Percentiles rank a stretch among this genome's conserved stretches.
phyloP scores from a whole-genome alignment of 2,113 vertebrate genomes.

The Ptyas mucosa region DNA sequence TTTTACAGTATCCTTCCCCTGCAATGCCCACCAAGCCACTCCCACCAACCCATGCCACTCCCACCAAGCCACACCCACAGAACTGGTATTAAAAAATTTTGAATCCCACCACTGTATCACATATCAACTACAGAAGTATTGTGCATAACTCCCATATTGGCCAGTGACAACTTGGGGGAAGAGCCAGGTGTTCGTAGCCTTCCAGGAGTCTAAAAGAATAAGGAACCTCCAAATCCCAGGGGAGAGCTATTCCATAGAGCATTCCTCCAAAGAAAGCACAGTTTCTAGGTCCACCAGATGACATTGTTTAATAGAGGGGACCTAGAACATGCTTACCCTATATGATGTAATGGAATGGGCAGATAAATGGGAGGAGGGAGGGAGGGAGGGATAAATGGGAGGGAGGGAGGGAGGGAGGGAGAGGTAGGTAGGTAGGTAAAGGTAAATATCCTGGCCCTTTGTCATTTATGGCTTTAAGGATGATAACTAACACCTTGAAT shows the following conservation, averaged over 20 bases:
- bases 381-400: rapidly evolving
- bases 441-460: background rate
- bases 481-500: background rate
- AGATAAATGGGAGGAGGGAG: background rate
- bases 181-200: background rate
- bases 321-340: background rate
- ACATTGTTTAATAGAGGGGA: background rate
- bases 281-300: background rate
- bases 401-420: too few relatives aligned
- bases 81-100: too few relatives aligned
- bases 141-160: background rate
- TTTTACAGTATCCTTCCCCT: too few relatives aligned
- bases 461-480: background rate
- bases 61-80: too few relatives aligned
- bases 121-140: background rate
- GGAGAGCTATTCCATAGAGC: background rate
- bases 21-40: too few relatives aligned
- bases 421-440: background rate
- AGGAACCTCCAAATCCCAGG: background rate
- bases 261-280: background rate
- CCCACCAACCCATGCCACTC: too few relatives aligned
- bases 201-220: background rate
- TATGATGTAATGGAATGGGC: background rate
- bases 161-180: background rate
- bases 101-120: background rate